Evolutionary conservation across 92 coral and sea anemone genomes (phyloP).

Genomic region (Parazoanthus swiftii): DNA sequence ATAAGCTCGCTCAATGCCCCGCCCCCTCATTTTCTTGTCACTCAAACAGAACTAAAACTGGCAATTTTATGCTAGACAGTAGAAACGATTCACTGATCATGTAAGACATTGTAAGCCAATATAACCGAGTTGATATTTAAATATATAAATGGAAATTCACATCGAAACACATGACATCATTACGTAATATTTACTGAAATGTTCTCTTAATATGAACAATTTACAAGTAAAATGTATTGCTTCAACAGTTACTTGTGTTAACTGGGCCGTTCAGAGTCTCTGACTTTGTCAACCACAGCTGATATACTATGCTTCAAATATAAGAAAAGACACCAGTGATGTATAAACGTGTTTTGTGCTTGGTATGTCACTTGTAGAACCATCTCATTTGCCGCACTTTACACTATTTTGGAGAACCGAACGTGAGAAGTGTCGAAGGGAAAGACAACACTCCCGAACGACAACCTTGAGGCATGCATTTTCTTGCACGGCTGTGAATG

Average conservation of each 20-base stretch:
- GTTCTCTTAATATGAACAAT: not conserved
- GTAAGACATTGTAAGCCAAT: not conserved
- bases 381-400: not conserved
- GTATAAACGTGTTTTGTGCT: not conserved
- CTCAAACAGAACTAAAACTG: not conserved
- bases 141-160: not conserved
- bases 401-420: not conserved
- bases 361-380: not conserved
- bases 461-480: not conserved
- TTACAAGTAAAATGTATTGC: not conserved
- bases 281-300: not conserved
- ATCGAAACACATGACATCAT: not conserved
- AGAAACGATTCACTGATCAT: not conserved
- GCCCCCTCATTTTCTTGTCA: not conserved
- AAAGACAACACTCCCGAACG: not conserved
- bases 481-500: not conserved
- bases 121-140: not conserved
- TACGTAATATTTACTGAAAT: not conserved
- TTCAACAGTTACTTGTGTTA: not conserved
- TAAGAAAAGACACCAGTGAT: not conserved
- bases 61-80: no score
- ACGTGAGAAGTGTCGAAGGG: not conserved
- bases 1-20: not conserved
- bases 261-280: not conserved
- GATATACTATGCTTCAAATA: not conserved